Evolutionary conservation across 1,140 invertebrate genomes (phyloP).

Genomic region (Zaprionus ornatus): DNA sequence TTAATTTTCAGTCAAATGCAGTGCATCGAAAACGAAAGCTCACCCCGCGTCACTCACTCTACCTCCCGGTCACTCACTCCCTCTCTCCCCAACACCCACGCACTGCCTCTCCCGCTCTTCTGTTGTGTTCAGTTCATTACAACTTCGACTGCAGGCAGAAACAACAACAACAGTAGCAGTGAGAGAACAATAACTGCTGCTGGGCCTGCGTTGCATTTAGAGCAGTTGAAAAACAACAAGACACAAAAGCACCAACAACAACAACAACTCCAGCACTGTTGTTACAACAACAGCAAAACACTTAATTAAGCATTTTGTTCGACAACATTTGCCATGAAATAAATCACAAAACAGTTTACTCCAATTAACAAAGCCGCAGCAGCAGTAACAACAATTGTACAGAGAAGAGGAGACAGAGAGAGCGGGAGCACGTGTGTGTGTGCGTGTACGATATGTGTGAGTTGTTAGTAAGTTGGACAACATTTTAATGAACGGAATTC

Average conservation of each 20-base stretch:
- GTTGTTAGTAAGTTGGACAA: constrained; percentile 3
- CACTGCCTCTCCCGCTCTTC: no score
- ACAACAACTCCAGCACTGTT: background rate
- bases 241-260: constrained; percentile 14
- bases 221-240: background rate
- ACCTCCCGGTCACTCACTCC: background rate
- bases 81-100: background rate
- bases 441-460: no score
- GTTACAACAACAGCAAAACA: constrained; percentile 18
- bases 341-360: constrained; percentile 68
- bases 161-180: background rate
- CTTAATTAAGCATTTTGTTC: constrained; percentile 73
- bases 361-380: constrained; percentile 57
- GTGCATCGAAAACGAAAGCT: constrained; percentile 48
- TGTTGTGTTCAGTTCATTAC: constrained; percentile 21
- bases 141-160: constrained; percentile 21
- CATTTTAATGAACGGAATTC: constrained; percentile 11
- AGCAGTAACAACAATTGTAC: constrained; percentile 19
- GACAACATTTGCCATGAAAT: constrained; percentile 54
- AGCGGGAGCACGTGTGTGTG: background rate
- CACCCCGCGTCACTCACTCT: background rate
- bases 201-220: constrained; percentile 8
- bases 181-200: constrained; percentile 10
- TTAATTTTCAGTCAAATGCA: constrained; percentile 59
- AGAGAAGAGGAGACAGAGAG: background rate